Evolutionary conservation across 2,113 vertebrate genomes (phyloP).

Genomic region (Elaphurus davidianus): DNA sequence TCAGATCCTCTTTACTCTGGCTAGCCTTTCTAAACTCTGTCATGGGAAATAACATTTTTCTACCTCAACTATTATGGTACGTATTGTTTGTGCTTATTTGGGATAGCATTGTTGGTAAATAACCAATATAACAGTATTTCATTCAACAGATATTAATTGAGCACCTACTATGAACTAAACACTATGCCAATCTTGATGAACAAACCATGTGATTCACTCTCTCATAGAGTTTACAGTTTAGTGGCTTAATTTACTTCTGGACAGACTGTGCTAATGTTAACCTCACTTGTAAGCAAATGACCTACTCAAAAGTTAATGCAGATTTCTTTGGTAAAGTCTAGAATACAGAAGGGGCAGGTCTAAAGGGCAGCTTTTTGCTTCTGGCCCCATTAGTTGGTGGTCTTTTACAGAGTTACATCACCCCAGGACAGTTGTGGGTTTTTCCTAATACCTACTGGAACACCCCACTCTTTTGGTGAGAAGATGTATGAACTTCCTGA

Average conservation of each 20-base stretch:
- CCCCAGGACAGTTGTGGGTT: background rate
- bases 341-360: background rate
- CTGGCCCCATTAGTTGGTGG: background rate
- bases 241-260: background rate
- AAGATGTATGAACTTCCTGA: background rate
- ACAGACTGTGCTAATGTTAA: background rate
- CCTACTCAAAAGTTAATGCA: background rate
- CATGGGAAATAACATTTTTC: background rate
- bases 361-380: background rate
- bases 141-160: background rate
- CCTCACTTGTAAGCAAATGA: background rate
- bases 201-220: background rate
- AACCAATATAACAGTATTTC: background rate
- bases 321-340: background rate
- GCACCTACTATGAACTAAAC: background rate
- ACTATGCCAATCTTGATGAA: background rate
- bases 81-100: background rate
- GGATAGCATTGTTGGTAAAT: background rate
- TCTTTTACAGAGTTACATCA: background rate
- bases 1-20: background rate
- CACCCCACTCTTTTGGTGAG: background rate
- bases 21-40: background rate
- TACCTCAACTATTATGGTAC: background rate
- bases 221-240: background rate
- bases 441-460: background rate